These are phyloP conservation scores for Alcedo atthis DNA, from an alignment of 2,797 vertebrate species.

Conservation along the genomic window DNA sequence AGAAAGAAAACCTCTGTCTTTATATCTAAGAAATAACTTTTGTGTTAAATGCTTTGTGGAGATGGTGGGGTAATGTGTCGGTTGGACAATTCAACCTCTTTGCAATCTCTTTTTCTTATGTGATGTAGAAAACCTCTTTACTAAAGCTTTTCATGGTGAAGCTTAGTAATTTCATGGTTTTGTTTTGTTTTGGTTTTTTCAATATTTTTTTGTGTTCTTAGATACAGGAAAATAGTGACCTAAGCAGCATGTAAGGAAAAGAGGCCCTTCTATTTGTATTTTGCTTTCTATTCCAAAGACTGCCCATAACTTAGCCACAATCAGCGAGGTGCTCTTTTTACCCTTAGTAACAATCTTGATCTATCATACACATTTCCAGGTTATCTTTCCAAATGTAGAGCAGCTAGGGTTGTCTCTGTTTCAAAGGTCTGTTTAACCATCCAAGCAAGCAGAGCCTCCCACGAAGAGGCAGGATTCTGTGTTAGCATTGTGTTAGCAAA, in stretches of 20 bases:
- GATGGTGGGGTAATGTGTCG: neutral
- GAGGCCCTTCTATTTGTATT: neutral
- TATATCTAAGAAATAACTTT: neutral
- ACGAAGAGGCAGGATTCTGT: neutral
- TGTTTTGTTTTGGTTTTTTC: neutral
- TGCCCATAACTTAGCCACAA: neutral
- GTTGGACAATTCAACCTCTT: neutral
- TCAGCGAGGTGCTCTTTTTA: neutral
- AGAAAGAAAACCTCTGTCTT: neutral
- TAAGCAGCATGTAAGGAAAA: neutral
- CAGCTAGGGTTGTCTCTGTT: neutral
- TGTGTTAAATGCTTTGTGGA: neutral
- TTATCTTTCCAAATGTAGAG: neutral
- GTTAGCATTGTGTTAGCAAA: neutral
- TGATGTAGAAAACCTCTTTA: neutral
- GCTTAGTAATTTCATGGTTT: neutral
- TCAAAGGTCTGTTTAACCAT: neutral
- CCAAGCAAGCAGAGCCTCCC: neutral
- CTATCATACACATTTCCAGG: neutral
- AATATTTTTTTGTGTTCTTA: neutral
- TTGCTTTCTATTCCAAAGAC: neutral
- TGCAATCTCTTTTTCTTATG: neutral
- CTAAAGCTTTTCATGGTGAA: neutral
- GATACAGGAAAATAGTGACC: neutral
- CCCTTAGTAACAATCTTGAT: neutral